Conservation (phyloP, 2,113 vertebrate species). For the Perca schrenkii region DNA sequence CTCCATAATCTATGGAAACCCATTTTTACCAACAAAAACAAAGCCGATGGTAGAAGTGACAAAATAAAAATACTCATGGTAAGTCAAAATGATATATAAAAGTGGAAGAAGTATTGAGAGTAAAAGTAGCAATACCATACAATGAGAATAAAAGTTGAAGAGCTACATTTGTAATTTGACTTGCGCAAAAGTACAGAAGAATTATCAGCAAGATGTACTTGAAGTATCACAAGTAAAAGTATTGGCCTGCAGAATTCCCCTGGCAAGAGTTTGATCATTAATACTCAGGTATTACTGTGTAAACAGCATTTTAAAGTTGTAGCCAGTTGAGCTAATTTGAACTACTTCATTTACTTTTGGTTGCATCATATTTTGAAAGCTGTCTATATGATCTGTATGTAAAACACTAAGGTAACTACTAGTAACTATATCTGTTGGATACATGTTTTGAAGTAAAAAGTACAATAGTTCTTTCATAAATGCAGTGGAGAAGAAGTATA, state of each 20-base stretch:
- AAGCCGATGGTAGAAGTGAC: not conserved
- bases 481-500: no score
- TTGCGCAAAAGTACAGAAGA: not conserved
- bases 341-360: no score
- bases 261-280: no score
- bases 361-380: no score
- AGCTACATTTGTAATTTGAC: not conserved
- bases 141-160: not conserved
- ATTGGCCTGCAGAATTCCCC: not conserved
- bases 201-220: not conserved
- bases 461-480: no score
- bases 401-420: no score
- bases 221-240: not conserved
- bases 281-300: no score
- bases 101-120: not conserved
- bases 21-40: not conserved
- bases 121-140: not conserved
- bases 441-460: no score
- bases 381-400: no score
- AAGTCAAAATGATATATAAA: not conserved
- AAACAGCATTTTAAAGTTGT: not conserved
- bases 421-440: no score
- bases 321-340: no score
- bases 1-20: not conserved
- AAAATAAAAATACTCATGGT: not conserved